Evolutionary conservation across 30 jellyfish, hydroid and myxozoan genomes (phyloP), one percentile per base, ranked within the genome.

Genomic region (Aurelia sp.): DNA sequence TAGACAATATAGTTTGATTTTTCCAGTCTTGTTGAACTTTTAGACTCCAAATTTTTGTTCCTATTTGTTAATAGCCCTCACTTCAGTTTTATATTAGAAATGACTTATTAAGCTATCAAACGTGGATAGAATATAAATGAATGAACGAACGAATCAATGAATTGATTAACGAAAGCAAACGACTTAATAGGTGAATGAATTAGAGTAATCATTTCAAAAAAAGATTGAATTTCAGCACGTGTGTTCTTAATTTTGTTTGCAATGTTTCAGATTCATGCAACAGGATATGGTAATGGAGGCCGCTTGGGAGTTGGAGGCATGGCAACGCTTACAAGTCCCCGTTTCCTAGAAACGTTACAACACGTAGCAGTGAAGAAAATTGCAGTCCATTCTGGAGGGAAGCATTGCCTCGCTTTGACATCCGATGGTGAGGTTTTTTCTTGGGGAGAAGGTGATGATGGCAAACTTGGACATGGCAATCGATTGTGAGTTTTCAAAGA

Each of bases 401-500:
- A 94, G 52, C 98, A 93, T 65, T 93, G 98, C 85, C 93, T 93
- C 80, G 98, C 98, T 68, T 64, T 93, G 78, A 87, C 98, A 41
- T 87, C 96, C 11, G 98, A 93, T 72, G 98, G 98, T 8, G 98
- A 93, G 84, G 96, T 93, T 12, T 93, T 87, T 75, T 93, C 98
- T 22, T 93, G 98, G 98, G 98, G 98, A 11, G 98, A 93, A 75
- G 98, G 98, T 10, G 98, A 93, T 40, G 98, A 93, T 77, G 98
- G 98, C 31, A 93, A 93, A 77, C 94, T 93, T 24, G 98, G 98
- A 4, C 98, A 93, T 70, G 98, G 98, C 78, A 87, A 82, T 70
- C 92, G 98, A 67, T 60, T 67, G 98, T 93, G 69, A 93, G 98
- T 73, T 44, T 44, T 44, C 9, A 38, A 38, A 38, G 50, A 38